Base-by-base conservation (phyloP, 2,888 invertebrate genomes). In the Periphyllus acericola region DNA sequence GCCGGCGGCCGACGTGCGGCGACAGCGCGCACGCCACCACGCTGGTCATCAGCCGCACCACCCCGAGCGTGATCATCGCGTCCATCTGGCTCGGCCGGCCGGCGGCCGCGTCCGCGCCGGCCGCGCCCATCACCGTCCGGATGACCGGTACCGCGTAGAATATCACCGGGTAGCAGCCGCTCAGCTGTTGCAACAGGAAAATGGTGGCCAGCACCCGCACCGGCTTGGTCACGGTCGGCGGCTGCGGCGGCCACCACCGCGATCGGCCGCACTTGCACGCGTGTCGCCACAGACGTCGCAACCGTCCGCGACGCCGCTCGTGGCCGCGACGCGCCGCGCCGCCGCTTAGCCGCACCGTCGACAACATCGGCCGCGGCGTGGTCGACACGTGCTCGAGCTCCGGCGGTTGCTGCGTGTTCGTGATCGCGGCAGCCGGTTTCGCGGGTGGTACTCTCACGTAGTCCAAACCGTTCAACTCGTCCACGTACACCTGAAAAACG, bases 101-200 rank as follows among this genome's bases (percentile, higher is more conserved):
- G 34, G 46, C 32, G n/a, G 21, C 32, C 1, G 17, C n/a, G 9
- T 21, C 40, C n/a, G 25, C 6, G 21, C 52, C 66, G 52, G 60
- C 46, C 29, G 6, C 17, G 32, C 71, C 71, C 29, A 92, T 92
- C 55, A 93, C 91, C 89, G 92, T 91, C 55, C 92, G 90, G 89
- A 94, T 93, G 32, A 94, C 90, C 40, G 93, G 92, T 9, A 93
- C 92, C 0, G 93, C 93, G 90, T 94, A 94, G 90, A 94, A 93
- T 85, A 94, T 93, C 1, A 94, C 92, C 0, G 93, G 93, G 90
- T 94, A 94, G 1, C 92, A 92, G 11, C 94, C 85, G 2, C 93
- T 93, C 0, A 93, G 90, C 91, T 94, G 94, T 91, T 94, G 94
- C 40, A 93, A 91, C 9, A 93, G 68, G 89, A 94, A 93, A 40